These are phyloP conservation scores for Hofmannophila pseudospretella DNA, from an alignment of 2,888 invertebrate genomes.

Conservation along the genomic window DNA sequence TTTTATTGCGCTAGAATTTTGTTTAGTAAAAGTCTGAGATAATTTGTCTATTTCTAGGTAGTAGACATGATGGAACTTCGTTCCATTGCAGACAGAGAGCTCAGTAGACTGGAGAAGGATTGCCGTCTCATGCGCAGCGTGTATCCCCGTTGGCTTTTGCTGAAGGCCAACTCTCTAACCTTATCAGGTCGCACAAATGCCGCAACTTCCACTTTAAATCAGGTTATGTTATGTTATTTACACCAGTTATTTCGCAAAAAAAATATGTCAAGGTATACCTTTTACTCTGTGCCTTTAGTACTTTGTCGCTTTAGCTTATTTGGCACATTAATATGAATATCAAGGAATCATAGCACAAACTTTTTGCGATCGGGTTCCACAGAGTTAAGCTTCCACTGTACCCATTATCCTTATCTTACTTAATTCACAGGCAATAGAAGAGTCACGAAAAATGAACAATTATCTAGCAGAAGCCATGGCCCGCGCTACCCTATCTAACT, in stretches of 20 bases:
- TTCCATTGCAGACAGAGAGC: conserved; percentile 60
- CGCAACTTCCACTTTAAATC: conserved; percentile 37
- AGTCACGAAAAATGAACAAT: conserved; percentile 43
- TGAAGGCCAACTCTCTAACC: conserved; percentile 48
- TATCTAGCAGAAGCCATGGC: conserved; percentile 45
- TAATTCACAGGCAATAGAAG: conserved; percentile 34
- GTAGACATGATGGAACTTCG: conserved; percentile 67
- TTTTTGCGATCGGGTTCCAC: too few relatives aligned
- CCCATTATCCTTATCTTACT: too few relatives aligned
- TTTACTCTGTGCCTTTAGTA: too few relatives aligned
- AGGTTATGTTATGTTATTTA: conserved; percentile 28
- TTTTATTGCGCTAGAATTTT: too few relatives aligned
- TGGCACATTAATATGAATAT: too few relatives aligned
- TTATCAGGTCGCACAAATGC: conserved; percentile 45
- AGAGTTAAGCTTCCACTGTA: too few relatives aligned
- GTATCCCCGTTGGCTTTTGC: conserved; percentile 55
- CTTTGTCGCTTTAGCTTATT: too few relatives aligned
- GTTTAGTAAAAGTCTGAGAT: too few relatives aligned
- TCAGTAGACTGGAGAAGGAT: conserved; percentile 49
- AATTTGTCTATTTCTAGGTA: conserved; percentile 37
- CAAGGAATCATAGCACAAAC: too few relatives aligned
- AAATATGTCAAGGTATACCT: too few relatives aligned
- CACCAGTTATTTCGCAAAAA: too few relatives aligned
- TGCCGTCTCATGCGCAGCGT: conserved; percentile 40
- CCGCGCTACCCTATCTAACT: conserved; percentile 36